Conservation (phyloP, 2,113 vertebrate genomes). For the Thomomys bottae region DNA sequence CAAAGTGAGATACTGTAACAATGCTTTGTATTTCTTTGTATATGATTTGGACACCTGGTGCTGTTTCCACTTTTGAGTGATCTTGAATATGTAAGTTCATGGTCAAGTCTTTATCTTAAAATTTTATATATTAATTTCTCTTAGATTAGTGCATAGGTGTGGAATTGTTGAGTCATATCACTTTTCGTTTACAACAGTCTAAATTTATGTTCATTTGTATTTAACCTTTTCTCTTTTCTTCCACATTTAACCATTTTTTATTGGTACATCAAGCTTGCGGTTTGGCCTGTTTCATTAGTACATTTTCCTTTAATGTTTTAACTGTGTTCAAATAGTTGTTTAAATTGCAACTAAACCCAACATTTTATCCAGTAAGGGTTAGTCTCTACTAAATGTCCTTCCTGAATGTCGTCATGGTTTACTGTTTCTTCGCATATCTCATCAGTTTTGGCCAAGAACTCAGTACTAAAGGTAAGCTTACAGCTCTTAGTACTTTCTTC, state of each 20-base stretch:
- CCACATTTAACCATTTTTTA: conserved; percentile 12
- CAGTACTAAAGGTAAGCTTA: background rate
- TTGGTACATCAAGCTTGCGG: background rate
- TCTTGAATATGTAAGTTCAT: background rate
- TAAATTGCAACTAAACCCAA: conserved; percentile 19
- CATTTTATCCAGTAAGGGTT: background rate
- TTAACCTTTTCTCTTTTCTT: background rate
- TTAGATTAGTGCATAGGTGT: background rate
- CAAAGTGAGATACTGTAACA: no score
- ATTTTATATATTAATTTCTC: background rate
- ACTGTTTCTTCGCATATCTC: conserved; percentile 32
- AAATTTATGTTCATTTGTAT: background rate
- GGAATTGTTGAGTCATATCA: background rate
- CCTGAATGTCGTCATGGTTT: background rate
- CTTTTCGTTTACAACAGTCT: background rate
- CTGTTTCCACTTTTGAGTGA: background rate
- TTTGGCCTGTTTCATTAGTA: conserved; percentile 20
- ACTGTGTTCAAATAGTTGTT: conserved; percentile 25
- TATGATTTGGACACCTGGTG: background rate
- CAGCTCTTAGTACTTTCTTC: background rate
- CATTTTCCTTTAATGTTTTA: conserved; percentile 7
- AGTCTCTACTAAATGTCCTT: background rate
- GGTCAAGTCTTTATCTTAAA: background rate
- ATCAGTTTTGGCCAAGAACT: conserved; percentile 2
- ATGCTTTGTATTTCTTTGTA: background rate